phyloP scores from a whole-genome alignment of 2,888 invertebrate genomes.

The Amiota minor region DNA sequence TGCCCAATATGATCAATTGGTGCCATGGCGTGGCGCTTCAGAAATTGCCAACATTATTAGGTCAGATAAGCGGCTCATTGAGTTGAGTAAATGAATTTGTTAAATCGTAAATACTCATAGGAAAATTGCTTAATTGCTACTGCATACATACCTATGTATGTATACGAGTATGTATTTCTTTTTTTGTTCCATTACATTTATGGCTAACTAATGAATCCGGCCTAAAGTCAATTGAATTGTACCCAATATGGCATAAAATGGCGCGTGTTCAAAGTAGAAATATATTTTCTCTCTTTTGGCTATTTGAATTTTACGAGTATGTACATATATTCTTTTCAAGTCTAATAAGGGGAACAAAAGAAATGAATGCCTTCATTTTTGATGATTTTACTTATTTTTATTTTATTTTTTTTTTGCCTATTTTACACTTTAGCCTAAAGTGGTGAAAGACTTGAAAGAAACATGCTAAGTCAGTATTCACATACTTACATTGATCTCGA shows the following conservation, averaged over 20 bases:
- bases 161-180: no score
- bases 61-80: no score
- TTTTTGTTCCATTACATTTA: neutral
- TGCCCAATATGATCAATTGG: no score
- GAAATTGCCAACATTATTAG: no score
- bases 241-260: neutral
- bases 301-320: neutral
- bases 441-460: neutral
- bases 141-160: no score
- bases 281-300: neutral
- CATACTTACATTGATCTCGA: no score
- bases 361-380: no score
- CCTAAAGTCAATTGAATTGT: neutral
- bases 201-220: neutral
- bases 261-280: conserved; percentile 2
- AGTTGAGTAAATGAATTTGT: conserved; percentile 13
- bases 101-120: conserved; percentile 11
- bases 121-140: conserved; percentile 22
- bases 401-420: neutral
- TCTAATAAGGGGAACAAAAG: no score
- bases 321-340: neutral
- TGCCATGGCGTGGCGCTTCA: no score
- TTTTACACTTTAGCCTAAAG: neutral
- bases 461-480: no score
- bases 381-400: no score